Evolutionary conservation across 2,113 vertebrate genomes (phyloP), one percentile per base, ranked within the genome.

Genomic region (Phylloscopus trochiloides): DNA sequence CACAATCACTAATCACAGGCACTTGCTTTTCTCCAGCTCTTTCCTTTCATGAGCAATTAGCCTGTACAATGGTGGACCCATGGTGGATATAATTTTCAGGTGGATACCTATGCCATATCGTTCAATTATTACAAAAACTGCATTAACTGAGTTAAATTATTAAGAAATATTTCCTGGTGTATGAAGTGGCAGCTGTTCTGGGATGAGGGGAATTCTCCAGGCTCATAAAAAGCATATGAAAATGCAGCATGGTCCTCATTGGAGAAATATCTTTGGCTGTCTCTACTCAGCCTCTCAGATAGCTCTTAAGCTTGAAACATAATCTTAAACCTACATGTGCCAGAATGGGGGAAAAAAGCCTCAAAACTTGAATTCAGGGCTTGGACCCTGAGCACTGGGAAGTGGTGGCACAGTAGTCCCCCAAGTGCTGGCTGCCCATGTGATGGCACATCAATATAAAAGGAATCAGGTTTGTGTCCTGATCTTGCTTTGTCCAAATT

Each of bases 121-220:
- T 61, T 89, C 57, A 92, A 78, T 85, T 90, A 83, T 59, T 75
- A 73, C 31, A 91, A 88, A 91, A 88, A n/a, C 28, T 80, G 50
- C 22, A 48, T 95, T 96, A 76, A 88, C n/a, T 57, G 72, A 77
- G 52, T 70, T 87, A 77, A 76, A 88, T 73, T 76, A 75, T 63
- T 86, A 71, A 67, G 66, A 75, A 95, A 59, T 75, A 70, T 71
- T 96, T 94, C 38, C 47, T 63, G 18, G 25, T 59, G 36, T 73
- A 79, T 59, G 36, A 80, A 95, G 48, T 72, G 31, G 28, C 80
- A 92, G 51, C 58, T 79, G 71, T 85, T 89, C 42, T 84, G 74
- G 43, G 51, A 72, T 4, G 3, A 59, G 36, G 9, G 14, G 38
- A 74, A 36, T 92, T 83, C 66, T 76, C 88, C 38, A 87, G 68